Evolutionary conservation across 2,113 vertebrate genomes (phyloP).

Genomic region (Spilogale gracilis): DNA sequence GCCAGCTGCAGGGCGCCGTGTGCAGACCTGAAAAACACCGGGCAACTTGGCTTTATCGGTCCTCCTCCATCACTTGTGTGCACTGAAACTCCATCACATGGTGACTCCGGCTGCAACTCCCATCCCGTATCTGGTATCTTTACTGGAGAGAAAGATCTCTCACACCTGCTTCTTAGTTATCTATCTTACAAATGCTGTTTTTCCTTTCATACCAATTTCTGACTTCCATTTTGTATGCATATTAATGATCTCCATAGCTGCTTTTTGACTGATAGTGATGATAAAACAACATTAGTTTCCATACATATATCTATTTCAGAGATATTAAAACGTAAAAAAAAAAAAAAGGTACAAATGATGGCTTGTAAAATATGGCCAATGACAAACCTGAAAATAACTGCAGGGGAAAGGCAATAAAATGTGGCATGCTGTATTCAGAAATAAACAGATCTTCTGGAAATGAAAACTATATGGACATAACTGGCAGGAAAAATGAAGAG

Average conservation of each 20-base stretch:
- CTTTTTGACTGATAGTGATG: background rate
- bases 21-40: too few species aligned
- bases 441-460: background rate
- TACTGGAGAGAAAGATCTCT: background rate
- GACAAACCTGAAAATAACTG: background rate
- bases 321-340: background rate
- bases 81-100: background rate
- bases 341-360: background rate
- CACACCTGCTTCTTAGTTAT: background rate
- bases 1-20: background rate
- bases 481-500: background rate
- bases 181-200: background rate
- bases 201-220: background rate
- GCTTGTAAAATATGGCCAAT: background rate
- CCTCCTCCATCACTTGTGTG: accelerated
- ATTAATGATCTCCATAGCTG: background rate
- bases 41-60: too few species aligned
- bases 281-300: background rate
- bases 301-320: background rate
- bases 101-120: too few species aligned
- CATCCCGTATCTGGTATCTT: background rate
- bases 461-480: background rate
- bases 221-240: background rate
- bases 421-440: background rate
- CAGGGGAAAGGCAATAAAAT: background rate